A percentile compares a stretch with the other conserved stretches of the same genome.
phyloP scores from a whole-genome alignment of 2,888 invertebrate genomes.

The Heliconius aoede region DNA sequence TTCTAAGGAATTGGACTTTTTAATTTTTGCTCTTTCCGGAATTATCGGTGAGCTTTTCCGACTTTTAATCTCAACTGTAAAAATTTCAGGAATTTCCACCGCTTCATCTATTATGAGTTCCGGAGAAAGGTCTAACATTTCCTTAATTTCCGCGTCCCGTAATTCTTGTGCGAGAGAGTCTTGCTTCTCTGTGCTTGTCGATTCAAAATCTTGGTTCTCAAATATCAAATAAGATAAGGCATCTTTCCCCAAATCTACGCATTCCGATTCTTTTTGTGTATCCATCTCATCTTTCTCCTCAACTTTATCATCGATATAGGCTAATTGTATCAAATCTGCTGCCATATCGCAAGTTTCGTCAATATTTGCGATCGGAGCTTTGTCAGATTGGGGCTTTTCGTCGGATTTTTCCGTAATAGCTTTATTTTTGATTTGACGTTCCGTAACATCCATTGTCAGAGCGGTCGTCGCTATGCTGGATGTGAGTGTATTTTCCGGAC shows the following conservation, averaged over 20 bases:
- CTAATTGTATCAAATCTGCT: slow-evolving; percentile 59
- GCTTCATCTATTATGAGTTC: slow-evolving; percentile 73
- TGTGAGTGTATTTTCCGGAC: slow-evolving; percentile 84
- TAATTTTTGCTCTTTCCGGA: slow-evolving; percentile 73
- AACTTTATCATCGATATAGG: slow-evolving; percentile 67
- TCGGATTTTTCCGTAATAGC: slow-evolving; percentile 59
- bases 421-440: slow-evolving; percentile 63
- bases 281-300: slow-evolving; percentile 52
- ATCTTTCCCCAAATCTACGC: slow-evolving; percentile 74
- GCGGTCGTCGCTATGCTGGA: slow-evolving; percentile 74
- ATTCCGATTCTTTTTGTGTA: slow-evolving; percentile 50
- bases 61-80: slow-evolving; percentile 61
- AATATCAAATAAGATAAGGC: slow-evolving; percentile 73
- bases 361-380: slow-evolving; percentile 76
- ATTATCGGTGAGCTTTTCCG: slow-evolving; percentile 66
- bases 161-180: slow-evolving; percentile 70
- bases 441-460: slow-evolving; percentile 66
- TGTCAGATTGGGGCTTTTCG: slow-evolving; percentile 60
- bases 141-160: slow-evolving; percentile 71
- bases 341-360: slow-evolving; percentile 71
- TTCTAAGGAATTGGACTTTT: slow-evolving; percentile 73
- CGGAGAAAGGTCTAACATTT: slow-evolving; percentile 72
- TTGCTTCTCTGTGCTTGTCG: slow-evolving; percentile 51
- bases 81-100: slow-evolving; percentile 64
- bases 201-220: slow-evolving; percentile 64